A percentile compares a stretch with the other conserved stretches of the same genome.
These are phyloP conservation scores for Crypturellus undulatus DNA, from an alignment of 2,113 vertebrate species.

Conservation along the genomic window DNA sequence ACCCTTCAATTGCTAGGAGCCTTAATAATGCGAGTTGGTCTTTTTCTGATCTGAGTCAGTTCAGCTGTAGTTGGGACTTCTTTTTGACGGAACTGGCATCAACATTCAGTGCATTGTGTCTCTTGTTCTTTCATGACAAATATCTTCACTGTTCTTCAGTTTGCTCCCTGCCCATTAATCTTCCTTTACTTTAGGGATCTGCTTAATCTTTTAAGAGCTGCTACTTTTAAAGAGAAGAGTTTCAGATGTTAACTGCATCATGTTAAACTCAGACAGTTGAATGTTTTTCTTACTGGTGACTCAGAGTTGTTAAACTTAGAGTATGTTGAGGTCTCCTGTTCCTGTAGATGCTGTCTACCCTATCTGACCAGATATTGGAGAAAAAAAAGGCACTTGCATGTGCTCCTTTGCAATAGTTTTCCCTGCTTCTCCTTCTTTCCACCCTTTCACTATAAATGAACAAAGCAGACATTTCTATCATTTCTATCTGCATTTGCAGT, in stretches of 20 bases:
- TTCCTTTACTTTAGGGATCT: not conserved
- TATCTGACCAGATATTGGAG: not conserved
- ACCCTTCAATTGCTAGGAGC: not conserved
- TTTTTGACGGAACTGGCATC: not conserved
- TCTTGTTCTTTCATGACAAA: not conserved
- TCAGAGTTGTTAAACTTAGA: not conserved
- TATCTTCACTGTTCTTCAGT: not conserved
- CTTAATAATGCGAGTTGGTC: not conserved
- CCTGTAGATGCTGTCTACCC: not conserved
- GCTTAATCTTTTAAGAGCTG: not conserved
- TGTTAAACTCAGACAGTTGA: not conserved
- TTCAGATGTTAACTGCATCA: not conserved
- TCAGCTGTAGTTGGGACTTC: not conserved
- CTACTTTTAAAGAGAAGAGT: not conserved
- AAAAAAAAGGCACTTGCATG: not conserved
- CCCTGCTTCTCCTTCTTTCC: not conserved
- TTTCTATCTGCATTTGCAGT: not conserved
- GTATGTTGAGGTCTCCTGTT: not conserved
- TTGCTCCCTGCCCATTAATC: not conserved
- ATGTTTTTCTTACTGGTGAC: not conserved
- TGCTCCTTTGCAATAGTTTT: not conserved
- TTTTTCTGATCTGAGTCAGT: not conserved
- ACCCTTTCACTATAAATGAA: not conserved
- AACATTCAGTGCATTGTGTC: rapidly evolving
- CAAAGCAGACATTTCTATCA: not conserved